Conservation (phyloP, 2,888 invertebrate species). For the Ephialtes manifestator region DNA sequence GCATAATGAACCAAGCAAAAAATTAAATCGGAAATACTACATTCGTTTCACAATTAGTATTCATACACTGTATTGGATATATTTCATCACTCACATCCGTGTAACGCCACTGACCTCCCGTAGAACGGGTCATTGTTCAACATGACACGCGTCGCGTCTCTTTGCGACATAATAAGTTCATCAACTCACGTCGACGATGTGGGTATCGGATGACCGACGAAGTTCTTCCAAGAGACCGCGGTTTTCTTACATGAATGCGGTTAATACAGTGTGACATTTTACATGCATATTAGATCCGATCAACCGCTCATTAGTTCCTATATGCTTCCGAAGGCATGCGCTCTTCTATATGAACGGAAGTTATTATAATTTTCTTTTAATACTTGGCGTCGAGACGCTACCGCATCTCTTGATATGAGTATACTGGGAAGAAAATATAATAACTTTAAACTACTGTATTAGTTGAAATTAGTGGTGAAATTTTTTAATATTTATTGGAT, state of each 20-base stretch:
- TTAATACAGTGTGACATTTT: slow-evolving; percentile 43
- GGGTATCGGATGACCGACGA: slow-evolving; percentile 38
- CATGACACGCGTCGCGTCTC: slow-evolving; percentile 4
- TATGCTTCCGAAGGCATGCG: not conserved
- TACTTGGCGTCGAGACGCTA: too few species aligned
- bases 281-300: slow-evolving; percentile 38
- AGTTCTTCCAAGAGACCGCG: slow-evolving; percentile 25
- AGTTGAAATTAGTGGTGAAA: too few species aligned
- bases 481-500: too few species aligned
- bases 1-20: slow-evolving; percentile 3
- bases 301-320: slow-evolving; percentile 23
- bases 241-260: slow-evolving; percentile 29
- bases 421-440: too few species aligned
- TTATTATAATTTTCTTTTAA: too few species aligned
- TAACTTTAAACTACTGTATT: too few species aligned
- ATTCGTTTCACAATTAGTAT: not conserved
- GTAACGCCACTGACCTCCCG: slow-evolving; percentile 7
- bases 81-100: not conserved
- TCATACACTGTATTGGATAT: not conserved
- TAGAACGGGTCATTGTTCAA: slow-evolving; percentile 19
- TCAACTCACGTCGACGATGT: slow-evolving; percentile 11
- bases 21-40: not conserved
- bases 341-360: not conserved
- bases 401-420: too few species aligned
- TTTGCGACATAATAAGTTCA: not conserved